Conservation (phyloP, 2,888 invertebrate species). For the Lithophane socia region DNA sequence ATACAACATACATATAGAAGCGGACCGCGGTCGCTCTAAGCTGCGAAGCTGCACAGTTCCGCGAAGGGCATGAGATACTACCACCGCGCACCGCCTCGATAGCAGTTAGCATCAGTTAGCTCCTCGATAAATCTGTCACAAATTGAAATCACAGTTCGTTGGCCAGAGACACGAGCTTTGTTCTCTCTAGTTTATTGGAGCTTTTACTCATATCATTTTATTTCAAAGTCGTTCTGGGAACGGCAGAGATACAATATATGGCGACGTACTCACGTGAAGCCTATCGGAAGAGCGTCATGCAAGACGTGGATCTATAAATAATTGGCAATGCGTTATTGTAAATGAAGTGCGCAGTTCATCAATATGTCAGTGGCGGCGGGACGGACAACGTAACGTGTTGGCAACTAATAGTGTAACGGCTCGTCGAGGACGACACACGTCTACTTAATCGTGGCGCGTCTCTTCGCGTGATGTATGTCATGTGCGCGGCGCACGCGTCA, state of each 20-base stretch:
- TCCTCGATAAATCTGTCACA: constrained; percentile 81
- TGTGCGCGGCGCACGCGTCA: constrained; percentile 3
- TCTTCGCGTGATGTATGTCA: constrained; percentile 36
- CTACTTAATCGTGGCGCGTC: constrained; percentile 47
- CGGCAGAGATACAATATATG: constrained; percentile 37
- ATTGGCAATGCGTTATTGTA: constrained; percentile 74
- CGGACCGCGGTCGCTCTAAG: constrained; percentile 28
- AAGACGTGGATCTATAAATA: constrained; percentile 70
- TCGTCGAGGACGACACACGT: constrained; percentile 62
- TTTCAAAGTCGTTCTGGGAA: constrained; percentile 67
- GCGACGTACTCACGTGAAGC: constrained; percentile 16
- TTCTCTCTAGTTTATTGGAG: constrained; percentile 68
- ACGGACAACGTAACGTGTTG: constrained; percentile 52
- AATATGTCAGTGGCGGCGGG: constrained; percentile 72
- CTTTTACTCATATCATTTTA: constrained; percentile 65
- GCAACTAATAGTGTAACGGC: constrained; percentile 60
- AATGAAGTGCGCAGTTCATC: constrained; percentile 75
- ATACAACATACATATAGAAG: not conserved
- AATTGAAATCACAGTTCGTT: constrained; percentile 74
- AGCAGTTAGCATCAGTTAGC: constrained; percentile 72
- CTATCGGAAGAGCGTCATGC: constrained; percentile 44
- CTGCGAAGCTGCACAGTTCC: constrained; percentile 64
- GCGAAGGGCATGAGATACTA: constrained; percentile 72
- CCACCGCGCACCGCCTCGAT: constrained; percentile 58
- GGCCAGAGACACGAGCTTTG: constrained; percentile 68